phyloP scores from a whole-genome alignment of 2,888 invertebrate genomes.

The Graphium colonna region DNA sequence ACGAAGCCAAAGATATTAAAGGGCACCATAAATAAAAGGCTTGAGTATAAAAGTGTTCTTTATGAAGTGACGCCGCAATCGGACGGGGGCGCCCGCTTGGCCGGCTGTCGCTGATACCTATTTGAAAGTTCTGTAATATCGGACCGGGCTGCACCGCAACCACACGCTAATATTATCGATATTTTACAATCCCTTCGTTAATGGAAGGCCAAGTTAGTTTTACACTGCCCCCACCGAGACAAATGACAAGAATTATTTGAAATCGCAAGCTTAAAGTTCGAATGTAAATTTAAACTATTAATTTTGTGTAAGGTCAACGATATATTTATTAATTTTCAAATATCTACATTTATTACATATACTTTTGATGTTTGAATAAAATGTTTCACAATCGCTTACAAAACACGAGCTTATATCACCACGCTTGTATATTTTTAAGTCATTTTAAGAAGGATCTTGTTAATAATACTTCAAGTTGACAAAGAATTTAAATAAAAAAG shows the following conservation, averaged over 20 bases:
- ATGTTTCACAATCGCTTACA: too few species aligned
- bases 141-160: constrained; percentile 44
- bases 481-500: too few species aligned
- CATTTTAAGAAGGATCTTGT: too few species aligned
- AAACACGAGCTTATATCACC: too few species aligned
- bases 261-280: too few species aligned
- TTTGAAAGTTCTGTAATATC: constrained; percentile 75
- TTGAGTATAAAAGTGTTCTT: constrained; percentile 76
- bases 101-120: constrained; percentile 70
- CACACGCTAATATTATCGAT: constrained; percentile 45
- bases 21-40: constrained; percentile 75
- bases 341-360: too few species aligned
- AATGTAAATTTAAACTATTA: too few species aligned
- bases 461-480: too few species aligned
- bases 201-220: constrained; percentile 2
- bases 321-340: too few species aligned
- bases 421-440: too few species aligned
- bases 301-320: too few species aligned
- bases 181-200: constrained; percentile 32
- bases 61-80: constrained; percentile 74
- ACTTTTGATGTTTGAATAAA: too few species aligned
- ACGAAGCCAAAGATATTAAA: constrained; percentile 65
- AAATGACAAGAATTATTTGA: neutral
- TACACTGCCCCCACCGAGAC: neutral
- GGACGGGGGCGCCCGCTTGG: constrained; percentile 41